A percentile compares a stretch with the other conserved stretches of the same genome.
Conservation (phyloP, 2,888 invertebrate species). For the Gibbula magus region DNA sequence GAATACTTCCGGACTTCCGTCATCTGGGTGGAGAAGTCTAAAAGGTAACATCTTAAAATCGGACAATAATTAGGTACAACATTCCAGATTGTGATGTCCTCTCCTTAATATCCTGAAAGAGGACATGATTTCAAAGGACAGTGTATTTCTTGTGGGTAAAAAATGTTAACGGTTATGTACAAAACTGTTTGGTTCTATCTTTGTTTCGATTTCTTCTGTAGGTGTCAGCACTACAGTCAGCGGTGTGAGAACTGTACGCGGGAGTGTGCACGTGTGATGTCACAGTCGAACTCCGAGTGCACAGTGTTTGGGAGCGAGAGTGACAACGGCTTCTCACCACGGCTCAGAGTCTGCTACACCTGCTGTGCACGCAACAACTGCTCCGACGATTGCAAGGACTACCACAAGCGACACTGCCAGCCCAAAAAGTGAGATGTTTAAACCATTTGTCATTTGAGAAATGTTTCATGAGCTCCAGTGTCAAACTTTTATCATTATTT, state of each 20-base stretch:
- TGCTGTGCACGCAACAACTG: slow-evolving; percentile 70
- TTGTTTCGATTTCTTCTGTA: slow-evolving; percentile 30
- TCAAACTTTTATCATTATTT: no score
- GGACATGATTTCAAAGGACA: no score
- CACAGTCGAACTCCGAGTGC: slow-evolving; percentile 55
- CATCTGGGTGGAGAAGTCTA: slow-evolving; percentile 65
- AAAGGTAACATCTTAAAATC: slow-evolving; percentile 51
- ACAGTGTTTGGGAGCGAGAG: slow-evolving; percentile 64
- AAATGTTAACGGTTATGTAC: no score
- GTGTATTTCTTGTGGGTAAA: no score
- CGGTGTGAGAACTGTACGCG: slow-evolving; percentile 61
- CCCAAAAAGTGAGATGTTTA: slow-evolving; percentile 59
- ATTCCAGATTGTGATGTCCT: no score
- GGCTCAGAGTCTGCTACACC: slow-evolving; percentile 67
- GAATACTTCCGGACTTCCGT: slow-evolving; percentile 63
- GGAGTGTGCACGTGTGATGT: slow-evolving; percentile 57
- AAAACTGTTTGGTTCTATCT: no score
- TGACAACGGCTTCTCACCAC: slow-evolving; percentile 70
- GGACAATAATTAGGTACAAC: no score
- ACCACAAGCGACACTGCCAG: slow-evolving; percentile 63
- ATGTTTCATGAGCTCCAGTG: no score
- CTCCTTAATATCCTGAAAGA: no score
- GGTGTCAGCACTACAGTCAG: slow-evolving; percentile 56
- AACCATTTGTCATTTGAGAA: not conserved
- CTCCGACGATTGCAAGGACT: slow-evolving; percentile 62